phyloP scores from a whole-genome alignment of 2,888 invertebrate genomes.

The Nemapogon koenigi region DNA sequence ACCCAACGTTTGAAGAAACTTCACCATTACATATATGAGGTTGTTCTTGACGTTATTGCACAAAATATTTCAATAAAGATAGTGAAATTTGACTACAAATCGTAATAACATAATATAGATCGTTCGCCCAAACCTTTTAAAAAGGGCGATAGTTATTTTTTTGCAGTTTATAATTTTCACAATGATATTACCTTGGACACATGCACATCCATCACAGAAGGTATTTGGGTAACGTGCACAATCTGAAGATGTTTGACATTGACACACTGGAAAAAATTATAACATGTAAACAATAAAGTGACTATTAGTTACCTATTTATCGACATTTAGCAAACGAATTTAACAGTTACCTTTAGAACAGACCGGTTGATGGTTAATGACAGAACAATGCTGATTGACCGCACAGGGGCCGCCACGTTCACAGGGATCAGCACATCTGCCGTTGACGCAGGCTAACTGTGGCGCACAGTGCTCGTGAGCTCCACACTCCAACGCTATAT shows the following conservation, averaged over 20 bases:
- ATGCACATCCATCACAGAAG: constrained; percentile 75
- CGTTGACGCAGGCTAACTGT: constrained; percentile 79
- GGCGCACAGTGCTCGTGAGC: constrained; percentile 80
- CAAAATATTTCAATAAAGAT: no score
- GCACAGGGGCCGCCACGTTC: constrained; percentile 75
- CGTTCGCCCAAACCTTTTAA: no score
- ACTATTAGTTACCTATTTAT: background rate
- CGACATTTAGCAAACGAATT: background rate
- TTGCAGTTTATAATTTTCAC: no score
- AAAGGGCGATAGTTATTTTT: no score
- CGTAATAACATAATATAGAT: no score
- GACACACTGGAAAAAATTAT: constrained; percentile 61
- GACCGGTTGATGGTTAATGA: constrained; percentile 82
- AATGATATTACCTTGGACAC: constrained; percentile 70
- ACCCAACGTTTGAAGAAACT: no score
- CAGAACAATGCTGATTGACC: constrained; percentile 79
- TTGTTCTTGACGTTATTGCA: no score
- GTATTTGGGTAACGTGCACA: constrained; percentile 63
- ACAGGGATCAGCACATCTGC: constrained; percentile 85
- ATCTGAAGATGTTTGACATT: constrained; percentile 73
- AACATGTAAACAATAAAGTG: constrained; percentile 6
- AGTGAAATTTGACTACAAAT: no score
- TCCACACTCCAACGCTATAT: constrained; percentile 81
- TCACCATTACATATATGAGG: no score
- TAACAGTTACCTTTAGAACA: constrained; percentile 71